Evolutionary conservation across 2,797 vertebrate species (phyloP).

Genomic region (Graptemys geographica): DNA sequence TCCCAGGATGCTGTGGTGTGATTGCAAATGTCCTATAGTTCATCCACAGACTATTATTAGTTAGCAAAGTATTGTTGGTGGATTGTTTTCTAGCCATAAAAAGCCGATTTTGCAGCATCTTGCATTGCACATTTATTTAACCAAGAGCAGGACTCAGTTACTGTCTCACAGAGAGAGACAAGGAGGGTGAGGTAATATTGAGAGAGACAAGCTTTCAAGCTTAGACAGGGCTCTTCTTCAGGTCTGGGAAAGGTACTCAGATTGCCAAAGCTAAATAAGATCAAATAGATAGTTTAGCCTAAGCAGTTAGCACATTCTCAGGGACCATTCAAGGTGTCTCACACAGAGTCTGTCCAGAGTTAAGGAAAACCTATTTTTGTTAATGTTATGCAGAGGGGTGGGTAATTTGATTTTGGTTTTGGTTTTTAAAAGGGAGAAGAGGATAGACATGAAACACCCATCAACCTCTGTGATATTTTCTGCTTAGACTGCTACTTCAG

Average conservation of each 20-base stretch:
- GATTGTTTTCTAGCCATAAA: not conserved
- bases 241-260: too few relatives aligned
- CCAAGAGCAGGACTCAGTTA: not conserved
- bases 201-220: too few relatives aligned
- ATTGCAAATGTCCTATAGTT: not conserved
- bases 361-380: not conserved
- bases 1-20: not conserved
- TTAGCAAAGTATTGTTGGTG: not conserved
- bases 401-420: accelerated
- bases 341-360: not conserved
- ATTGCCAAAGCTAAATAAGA: too few relatives aligned
- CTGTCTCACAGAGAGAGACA: not conserved
- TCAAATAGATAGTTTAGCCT: too few relatives aligned
- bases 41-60: not conserved
- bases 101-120: not conserved
- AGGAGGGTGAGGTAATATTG: too few relatives aligned
- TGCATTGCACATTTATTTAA: not conserved
- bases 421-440: not conserved
- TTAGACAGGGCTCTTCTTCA: too few relatives aligned
- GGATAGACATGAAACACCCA: not conserved
- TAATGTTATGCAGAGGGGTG: not conserved
- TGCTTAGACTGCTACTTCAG: not conserved
- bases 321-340: not conserved
- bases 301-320: too few relatives aligned
- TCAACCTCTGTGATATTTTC: accelerated